phyloP scores from a whole-genome alignment of 2,113 vertebrate species.

The Ammodytes marinus region DNA sequence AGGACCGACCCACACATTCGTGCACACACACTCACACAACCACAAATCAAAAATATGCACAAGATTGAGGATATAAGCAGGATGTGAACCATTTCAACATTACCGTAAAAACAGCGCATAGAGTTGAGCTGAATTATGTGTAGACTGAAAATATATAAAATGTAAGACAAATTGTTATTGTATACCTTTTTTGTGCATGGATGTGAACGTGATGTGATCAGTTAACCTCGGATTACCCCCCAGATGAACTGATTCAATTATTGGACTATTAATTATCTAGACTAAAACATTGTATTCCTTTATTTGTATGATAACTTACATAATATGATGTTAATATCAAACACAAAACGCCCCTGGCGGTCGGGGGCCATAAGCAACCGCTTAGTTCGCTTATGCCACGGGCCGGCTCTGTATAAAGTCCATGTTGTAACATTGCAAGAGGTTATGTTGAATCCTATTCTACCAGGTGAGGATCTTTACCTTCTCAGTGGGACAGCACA shows the following conservation, averaged over 20 bases:
- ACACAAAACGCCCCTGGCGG: too few species aligned
- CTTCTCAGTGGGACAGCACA: conserved; percentile 98
- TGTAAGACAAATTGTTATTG: too few species aligned
- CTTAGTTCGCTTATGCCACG: too few species aligned
- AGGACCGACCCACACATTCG: not conserved
- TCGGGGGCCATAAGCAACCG: too few species aligned
- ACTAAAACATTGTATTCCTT: too few species aligned
- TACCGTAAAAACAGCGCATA: not conserved
- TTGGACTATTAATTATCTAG: too few species aligned
- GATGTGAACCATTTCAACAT: not conserved
- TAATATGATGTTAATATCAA: too few species aligned
- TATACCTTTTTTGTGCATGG: too few species aligned
- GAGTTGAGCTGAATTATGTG: not conserved
- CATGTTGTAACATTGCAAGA: not conserved
- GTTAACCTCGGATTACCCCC: too few species aligned
- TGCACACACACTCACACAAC: not conserved
- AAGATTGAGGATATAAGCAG: not conserved
- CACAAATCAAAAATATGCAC: not conserved
- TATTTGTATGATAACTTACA: too few species aligned
- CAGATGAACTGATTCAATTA: too few species aligned
- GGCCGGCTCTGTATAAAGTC: not conserved
- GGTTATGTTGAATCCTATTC: not conserved
- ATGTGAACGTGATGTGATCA: too few species aligned
- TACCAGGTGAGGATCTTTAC: conserved; percentile 96
- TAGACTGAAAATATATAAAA: not conserved